Base-by-base conservation (phyloP, 2,888 invertebrate genomes). In the Chrysomela aeneicollis region DNA sequence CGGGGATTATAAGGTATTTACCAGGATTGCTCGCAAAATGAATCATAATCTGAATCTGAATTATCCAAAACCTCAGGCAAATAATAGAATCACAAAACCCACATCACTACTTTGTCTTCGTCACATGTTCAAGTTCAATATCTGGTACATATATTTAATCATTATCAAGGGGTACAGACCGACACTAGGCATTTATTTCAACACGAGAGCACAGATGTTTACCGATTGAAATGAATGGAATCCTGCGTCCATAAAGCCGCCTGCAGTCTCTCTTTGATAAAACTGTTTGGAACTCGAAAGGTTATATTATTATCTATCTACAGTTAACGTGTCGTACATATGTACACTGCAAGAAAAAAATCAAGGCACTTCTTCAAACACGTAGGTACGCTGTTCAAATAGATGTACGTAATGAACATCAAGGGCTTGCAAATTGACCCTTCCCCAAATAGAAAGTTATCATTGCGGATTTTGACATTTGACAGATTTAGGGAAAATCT, bases 141-240 rank as follows among this genome's bases (percentile, higher is more conserved):
- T 22, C 55, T 55, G 37, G 55, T 8, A 17, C n/a, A 18, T 32
- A 26, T 54, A 35, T 54, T 2, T 35, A 6, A 35, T 9, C 52
- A 71, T 71, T 70, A 66, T 70, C 69, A 15, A 42, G 15, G 8
- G 12, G 42, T 73, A 71, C 69, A 68, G 68, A 69, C 64, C 64
- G 66, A 66, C 67, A 66, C 63, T 60, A 51, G 60, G 63, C 52
- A 61, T 61, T 65, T 65, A 67, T 65, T 67, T 60, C 54, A 64
- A 61, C 65, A 61, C 61, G 65, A 67, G 65, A 51, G 64, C 60
- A 63, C 57, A 51, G 53, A 53, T 65, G 63, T 69, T 69, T 69
- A 67, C 63, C 62, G 59, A 66, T 51, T 66, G 61, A 67, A 69
- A 67, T 69, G 63, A 64, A 55, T 55, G 55, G 42, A 55, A 22